Percentiles rank a stretch among this genome's conserved stretches.
Conservation (phyloP, 2,888 invertebrate species). For the Cephus rjabovi region DNA sequence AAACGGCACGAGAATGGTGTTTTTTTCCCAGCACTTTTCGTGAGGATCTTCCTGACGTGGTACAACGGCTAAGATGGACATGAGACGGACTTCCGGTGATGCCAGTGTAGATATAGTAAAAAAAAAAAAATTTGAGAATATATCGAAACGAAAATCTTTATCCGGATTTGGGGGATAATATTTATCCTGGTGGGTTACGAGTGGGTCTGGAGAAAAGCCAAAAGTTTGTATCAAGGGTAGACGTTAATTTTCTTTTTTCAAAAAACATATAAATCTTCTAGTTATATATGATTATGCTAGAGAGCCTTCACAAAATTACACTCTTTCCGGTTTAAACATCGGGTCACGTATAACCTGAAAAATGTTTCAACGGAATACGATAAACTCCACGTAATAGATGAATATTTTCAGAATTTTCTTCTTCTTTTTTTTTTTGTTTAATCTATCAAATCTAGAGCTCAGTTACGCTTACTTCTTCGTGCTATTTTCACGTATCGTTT, state of each 20-base stretch:
- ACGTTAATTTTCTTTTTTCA: not conserved
- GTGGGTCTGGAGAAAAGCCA: conserved; percentile 35
- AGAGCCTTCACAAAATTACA: not conserved
- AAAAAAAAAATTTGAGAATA: too few species aligned
- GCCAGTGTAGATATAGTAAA: not conserved
- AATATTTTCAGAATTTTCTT: not conserved
- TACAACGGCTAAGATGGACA: not conserved
- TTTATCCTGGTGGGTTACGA: conserved; percentile 41
- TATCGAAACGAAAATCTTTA: not conserved
- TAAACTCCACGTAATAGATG: not conserved
- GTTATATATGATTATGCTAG: not conserved
- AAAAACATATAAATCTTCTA: not conserved
- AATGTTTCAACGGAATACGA: not conserved
- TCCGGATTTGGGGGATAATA: conserved; percentile 41
- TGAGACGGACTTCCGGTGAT: not conserved
- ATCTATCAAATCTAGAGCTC: not conserved
- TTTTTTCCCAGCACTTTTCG: not conserved
- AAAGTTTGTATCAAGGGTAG: not conserved
- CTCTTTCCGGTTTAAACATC: not conserved
- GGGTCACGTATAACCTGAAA: not conserved
- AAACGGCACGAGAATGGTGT: not conserved
- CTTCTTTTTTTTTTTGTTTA: not conserved
- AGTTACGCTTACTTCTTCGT: not conserved
- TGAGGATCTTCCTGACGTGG: not conserved
- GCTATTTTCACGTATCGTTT: conserved; percentile 4